These are phyloP conservation scores for Pelodytes ibericus DNA, from an alignment of 2,797 vertebrate species.

Conservation along the genomic window DNA sequence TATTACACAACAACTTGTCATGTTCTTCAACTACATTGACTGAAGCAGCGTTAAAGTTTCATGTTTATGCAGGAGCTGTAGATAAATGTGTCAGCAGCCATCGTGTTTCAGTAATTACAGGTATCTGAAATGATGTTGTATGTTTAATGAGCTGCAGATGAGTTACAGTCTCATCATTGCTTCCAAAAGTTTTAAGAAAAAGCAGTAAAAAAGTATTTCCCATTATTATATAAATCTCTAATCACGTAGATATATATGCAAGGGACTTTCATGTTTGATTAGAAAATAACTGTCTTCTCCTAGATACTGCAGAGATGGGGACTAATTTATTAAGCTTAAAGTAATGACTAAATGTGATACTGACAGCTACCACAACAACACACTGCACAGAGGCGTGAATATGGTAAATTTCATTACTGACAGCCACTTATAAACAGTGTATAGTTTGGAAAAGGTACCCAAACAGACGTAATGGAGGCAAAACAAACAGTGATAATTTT, in stretches of 20 bases:
- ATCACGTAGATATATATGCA: slow-evolving; percentile 9
- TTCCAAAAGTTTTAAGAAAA: slow-evolving; percentile 22
- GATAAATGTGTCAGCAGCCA: slow-evolving; percentile 3
- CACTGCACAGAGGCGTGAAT: no score
- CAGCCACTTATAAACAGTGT: no score
- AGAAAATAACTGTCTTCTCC: slow-evolving; percentile 25
- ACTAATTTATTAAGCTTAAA: slow-evolving; percentile 18
- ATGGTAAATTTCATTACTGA: no score
- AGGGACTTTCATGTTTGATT: slow-evolving; percentile 21
- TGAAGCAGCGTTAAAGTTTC: background rate
- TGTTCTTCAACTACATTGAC: background rate
- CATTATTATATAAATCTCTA: slow-evolving; percentile 14
- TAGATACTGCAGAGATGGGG: background rate
- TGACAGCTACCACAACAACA: background rate
- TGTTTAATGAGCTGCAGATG: slow-evolving; percentile 24
- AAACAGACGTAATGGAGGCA: no score
- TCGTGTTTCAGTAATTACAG: slow-evolving; percentile 32
- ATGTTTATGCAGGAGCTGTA: slow-evolving; percentile 2
- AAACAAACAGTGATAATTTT: no score
- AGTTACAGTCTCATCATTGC: slow-evolving; percentile 1
- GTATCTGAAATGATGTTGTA: slow-evolving; percentile 25
- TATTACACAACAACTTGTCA: background rate
- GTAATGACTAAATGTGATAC: slow-evolving; percentile 9
- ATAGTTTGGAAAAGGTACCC: no score
- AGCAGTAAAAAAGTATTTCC: slow-evolving; percentile 17